Evolutionary conservation across 2,113 vertebrate species (phyloP).

Genomic region (Geococcyx californianus): DNA sequence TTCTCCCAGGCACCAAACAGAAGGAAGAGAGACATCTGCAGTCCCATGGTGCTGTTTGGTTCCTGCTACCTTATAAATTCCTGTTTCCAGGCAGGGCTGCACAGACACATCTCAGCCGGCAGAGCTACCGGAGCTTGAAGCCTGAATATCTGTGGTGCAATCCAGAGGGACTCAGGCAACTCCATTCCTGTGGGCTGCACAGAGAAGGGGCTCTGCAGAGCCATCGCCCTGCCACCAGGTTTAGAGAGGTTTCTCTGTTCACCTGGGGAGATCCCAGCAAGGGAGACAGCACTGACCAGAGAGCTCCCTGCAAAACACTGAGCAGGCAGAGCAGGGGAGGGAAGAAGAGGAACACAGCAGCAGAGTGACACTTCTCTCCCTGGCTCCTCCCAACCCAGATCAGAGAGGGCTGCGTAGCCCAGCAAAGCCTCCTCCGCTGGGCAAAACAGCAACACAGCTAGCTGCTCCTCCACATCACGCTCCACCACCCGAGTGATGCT

Average conservation of each 20-base stretch:
- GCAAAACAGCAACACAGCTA: neutral
- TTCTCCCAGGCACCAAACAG: neutral
- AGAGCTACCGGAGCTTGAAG: conserved; percentile 10
- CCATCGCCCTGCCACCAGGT: neutral
- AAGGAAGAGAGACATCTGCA: neutral
- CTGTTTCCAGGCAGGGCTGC: conserved; percentile 2
- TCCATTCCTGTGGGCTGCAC: neutral
- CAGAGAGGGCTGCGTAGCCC: neutral
- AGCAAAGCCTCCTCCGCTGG: neutral
- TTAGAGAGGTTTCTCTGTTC: neutral
- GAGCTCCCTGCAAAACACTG: neutral
- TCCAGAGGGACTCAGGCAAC: conserved; percentile 34
- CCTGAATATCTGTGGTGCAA: conserved; percentile 40
- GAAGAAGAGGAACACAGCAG: fast-evolving
- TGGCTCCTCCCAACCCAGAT: neutral
- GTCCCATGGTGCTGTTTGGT: neutral
- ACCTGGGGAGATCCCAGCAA: neutral
- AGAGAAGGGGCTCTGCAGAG: neutral
- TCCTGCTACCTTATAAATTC: neutral
- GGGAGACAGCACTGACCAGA: neutral
- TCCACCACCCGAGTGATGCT: neutral
- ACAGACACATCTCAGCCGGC: neutral
- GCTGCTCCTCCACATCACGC: neutral
- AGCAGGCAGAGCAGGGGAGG: neutral
- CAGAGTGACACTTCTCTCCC: neutral